A percentile compares a stretch with the other conserved stretches of the same genome.
Conservation (phyloP, 2,797 vertebrate genomes). For the Taeniopygia guttata region DNA sequence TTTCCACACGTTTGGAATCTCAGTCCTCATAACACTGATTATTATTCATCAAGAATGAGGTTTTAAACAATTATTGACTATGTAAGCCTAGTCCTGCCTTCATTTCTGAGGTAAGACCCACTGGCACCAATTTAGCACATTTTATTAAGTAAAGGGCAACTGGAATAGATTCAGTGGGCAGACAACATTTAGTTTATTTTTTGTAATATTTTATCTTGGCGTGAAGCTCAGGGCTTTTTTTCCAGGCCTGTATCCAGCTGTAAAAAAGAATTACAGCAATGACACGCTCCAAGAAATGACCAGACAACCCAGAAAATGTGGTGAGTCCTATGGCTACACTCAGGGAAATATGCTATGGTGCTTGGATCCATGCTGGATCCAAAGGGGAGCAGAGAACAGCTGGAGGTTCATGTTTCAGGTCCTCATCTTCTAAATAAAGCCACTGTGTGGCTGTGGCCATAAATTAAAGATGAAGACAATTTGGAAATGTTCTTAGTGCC, state of each 20-base stretch:
- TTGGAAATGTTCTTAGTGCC: neutral
- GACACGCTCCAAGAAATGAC: slow-evolving; percentile 30
- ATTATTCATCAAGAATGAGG: neutral
- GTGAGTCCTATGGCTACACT: neutral
- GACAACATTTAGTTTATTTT: neutral
- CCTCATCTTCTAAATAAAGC: neutral
- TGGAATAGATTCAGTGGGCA: neutral
- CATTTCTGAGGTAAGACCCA: neutral
- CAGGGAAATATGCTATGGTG: neutral
- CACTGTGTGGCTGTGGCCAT: neutral
- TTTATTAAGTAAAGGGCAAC: neutral
- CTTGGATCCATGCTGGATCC: neutral
- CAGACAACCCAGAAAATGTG: slow-evolving; percentile 14
- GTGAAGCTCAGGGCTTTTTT: neutral
- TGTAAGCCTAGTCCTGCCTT: neutral
- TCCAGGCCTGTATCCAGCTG: neutral
- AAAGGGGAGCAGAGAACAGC: neutral
- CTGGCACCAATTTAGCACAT: neutral
- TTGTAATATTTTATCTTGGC: neutral
- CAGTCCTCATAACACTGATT: neutral
- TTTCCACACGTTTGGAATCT: neutral
- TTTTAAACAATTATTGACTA: neutral
- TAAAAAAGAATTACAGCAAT: neutral
- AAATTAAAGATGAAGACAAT: neutral
- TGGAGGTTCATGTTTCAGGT: neutral